Evolutionary conservation across 2,888 invertebrate species (phyloP), one percentile per base, ranked within the genome.

Genomic region (Amiota minor): DNA sequence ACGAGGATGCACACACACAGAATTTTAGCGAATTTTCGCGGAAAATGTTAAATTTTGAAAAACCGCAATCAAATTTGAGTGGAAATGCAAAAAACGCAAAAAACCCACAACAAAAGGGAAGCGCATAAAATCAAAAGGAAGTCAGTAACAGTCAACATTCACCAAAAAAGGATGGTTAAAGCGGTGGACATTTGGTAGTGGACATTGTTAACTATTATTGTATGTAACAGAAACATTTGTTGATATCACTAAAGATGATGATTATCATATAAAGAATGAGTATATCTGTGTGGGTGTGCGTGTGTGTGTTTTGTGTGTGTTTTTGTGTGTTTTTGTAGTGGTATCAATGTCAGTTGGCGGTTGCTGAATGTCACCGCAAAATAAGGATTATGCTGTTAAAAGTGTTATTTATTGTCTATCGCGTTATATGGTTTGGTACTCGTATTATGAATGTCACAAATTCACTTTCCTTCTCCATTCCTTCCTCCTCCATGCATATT

Each of bases 11-110:
- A 16, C 59, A n/a, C 59, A 12, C 59, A 16, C 59, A n/a, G 4
- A 12, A 68, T 74, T 75, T 76, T 73, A 64, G 67, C 73, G 61
- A 76, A 72, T 70, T 59, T 59, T n/a, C 45, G 70, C 35, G 16
- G n/a, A 18, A 59, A 46, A 70, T 35, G 35, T 50, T 68, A 20
- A 69, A 55, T 18, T 70, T 70, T 70, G 59, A 45, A 59, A 18
- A 75, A 74, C 80, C 80, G 67, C 75, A 79, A 79, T 76, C 71
- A 74, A 78, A 80, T 79, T 76, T 71, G 73, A 80, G 56, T 64
- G 59, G 75, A 76, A 76, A 74, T 56, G 9, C 18, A 56, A 56
- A 59, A 56, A 16, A 14, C 0, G 12, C 2, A 9, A 59, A 20
- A 18, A 18, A 18, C n/a, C 20, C 35, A 16, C 16, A 35, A 14